Evolutionary conservation across 2,113 vertebrate genomes (phyloP).

Genomic region (Dendrocopos noguchii): DNA sequence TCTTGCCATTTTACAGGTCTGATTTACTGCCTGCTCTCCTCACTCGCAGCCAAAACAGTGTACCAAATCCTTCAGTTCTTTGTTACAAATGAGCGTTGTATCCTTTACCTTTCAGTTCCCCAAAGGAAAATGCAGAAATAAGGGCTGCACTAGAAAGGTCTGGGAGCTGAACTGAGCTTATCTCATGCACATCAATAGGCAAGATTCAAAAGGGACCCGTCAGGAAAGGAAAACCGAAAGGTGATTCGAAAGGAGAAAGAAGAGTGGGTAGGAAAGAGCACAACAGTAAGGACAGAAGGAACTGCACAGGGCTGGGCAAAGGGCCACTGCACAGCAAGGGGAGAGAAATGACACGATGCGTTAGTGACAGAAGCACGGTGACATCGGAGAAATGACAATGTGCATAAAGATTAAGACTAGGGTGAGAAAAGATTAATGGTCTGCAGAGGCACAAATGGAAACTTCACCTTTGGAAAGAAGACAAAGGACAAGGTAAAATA

Average conservation of each 20-base stretch:
- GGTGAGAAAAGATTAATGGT: not conserved
- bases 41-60: constrained; percentile 14
- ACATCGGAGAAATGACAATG: constrained; percentile 9
- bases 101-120: constrained; percentile 10
- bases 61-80: not conserved
- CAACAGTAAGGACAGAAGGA: constrained; percentile 14
- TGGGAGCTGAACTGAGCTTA: constrained; percentile 42
- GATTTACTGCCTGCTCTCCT: not conserved
- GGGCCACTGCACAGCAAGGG: not conserved
- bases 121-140: constrained; percentile 32
- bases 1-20: not conserved
- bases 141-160: constrained; percentile 30
- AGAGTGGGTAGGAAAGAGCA: not conserved
- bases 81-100: constrained; percentile 2
- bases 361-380: constrained; percentile 20
- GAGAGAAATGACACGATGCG: not conserved
- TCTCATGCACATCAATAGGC: not conserved
- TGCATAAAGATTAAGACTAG: not conserved
- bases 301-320: constrained; percentile 1
- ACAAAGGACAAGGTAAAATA: constrained; percentile 18
- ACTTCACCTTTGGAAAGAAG: constrained; percentile 30
- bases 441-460: constrained; percentile 22
- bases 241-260: constrained; percentile 26
- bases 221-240: constrained; percentile 29
- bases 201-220: constrained; percentile 44